Conservation (phyloP, 2,888 invertebrate genomes). For the Endotricha flammealis region DNA sequence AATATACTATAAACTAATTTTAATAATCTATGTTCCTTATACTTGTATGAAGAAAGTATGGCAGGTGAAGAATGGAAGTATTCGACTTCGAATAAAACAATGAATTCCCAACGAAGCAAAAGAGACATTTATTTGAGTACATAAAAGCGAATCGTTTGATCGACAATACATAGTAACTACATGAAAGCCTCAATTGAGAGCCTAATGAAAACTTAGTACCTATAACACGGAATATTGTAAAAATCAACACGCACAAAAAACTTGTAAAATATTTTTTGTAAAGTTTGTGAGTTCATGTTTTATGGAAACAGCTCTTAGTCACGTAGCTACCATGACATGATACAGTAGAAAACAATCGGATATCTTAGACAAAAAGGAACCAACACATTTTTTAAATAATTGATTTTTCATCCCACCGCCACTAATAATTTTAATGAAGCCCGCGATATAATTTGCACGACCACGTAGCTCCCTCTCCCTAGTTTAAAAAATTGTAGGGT, state of each 20-base stretch:
- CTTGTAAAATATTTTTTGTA: background rate
- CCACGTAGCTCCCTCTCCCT: no score
- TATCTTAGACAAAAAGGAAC: no score
- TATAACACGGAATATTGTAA: background rate
- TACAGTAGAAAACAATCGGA: background rate
- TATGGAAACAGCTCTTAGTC: background rate
- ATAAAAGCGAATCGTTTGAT: background rate
- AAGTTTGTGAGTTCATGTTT: background rate
- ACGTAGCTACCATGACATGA: background rate
- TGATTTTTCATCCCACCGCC: no score
- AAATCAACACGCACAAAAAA: background rate
- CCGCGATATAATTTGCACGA: no score
- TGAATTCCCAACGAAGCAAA: slow-evolving; percentile 14
- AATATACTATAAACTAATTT: slow-evolving; percentile 24
- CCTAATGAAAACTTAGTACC: no score
- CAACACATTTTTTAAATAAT: no score
- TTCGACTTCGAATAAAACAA: slow-evolving; percentile 12
- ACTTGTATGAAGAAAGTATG: slow-evolving; percentile 21
- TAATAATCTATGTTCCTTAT: slow-evolving; percentile 43
- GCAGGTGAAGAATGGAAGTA: slow-evolving; percentile 8
- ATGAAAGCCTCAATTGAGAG: background rate
- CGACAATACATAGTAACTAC: background rate
- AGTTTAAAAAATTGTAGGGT: no score
- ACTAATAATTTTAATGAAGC: no score
- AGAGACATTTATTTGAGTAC: background rate